Evolutionary conservation across 2,888 invertebrate species (phyloP).

Genomic region (Priocnemis perturbator): DNA sequence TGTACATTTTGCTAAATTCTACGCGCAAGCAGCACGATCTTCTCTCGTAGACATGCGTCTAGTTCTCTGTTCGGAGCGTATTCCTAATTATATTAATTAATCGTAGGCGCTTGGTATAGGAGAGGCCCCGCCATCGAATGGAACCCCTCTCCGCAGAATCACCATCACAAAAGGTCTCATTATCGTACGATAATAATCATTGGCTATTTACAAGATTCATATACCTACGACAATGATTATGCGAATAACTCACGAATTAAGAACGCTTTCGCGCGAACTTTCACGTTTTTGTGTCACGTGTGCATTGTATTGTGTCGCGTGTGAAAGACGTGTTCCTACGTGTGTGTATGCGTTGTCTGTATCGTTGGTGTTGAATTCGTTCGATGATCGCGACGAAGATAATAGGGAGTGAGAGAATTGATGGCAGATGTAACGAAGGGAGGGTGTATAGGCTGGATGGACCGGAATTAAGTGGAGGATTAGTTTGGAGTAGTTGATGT

Average conservation of each 20-base stretch:
- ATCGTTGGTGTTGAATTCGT: no score
- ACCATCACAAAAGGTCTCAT: conserved; percentile 41
- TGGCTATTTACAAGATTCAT: conserved; percentile 18
- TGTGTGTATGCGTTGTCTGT: background rate
- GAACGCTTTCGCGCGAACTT: no score
- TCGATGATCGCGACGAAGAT: no score
- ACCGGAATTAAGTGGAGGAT: no score
- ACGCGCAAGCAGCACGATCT: no score
- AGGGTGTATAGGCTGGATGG: no score
- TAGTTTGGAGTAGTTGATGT: no score
- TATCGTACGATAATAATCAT: conserved; percentile 12
- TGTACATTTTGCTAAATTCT: no score
- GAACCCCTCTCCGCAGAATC: conserved; percentile 28
- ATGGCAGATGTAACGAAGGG: no score
- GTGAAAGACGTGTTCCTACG: conserved; percentile 7
- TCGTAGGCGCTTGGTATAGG: conserved; percentile 53
- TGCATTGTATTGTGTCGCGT: background rate
- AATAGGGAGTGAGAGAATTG: no score
- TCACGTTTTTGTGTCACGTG: background rate
- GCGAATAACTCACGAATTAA: no score
- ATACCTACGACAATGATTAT: background rate
- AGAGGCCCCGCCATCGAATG: conserved; percentile 22
- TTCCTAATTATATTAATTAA: conserved; percentile 43
- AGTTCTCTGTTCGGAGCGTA: conserved; percentile 7
- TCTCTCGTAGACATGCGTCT: no score